Percentiles rank a stretch among this genome's conserved stretches.
phyloP scores from a whole-genome alignment of 2,888 invertebrate species.

The Stenolophus ochropezus region DNA sequence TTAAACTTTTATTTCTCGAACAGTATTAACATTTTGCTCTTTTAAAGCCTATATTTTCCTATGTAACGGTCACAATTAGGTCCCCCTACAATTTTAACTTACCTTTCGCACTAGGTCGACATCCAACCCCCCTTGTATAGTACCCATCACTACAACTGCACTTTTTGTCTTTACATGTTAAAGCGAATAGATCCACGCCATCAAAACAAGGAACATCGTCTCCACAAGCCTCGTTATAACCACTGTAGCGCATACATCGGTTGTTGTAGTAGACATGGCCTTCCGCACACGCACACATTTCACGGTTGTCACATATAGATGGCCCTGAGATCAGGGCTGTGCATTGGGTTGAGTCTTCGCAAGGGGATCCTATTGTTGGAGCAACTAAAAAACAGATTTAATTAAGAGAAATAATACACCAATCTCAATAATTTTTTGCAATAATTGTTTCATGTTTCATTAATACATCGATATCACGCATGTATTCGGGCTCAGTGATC shows the following conservation, averaged over 20 bases:
- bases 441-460: no score
- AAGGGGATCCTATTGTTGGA: neutral
- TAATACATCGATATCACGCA: no score
- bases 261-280: neutral
- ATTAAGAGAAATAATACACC: no score
- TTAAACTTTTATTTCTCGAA: no score
- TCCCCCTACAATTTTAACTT: neutral
- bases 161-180: neutral
- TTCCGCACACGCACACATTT: neutral
- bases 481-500: no score
- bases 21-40: neutral
- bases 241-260: neutral
- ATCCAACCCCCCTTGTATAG: neutral
- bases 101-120: constrained; percentile 3
- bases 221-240: neutral
- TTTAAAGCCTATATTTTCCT: no score
- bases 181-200: constrained; percentile 2
- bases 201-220: constrained; percentile 4
- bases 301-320: neutral
- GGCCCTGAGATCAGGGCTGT: neutral
- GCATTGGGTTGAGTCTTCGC: neutral
- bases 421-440: no score
- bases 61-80: no score
- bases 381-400: constrained; percentile 24
- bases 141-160: constrained; percentile 13